phyloP scores from a whole-genome alignment of 1,140 invertebrate species.

The Euwallacea similis region DNA sequence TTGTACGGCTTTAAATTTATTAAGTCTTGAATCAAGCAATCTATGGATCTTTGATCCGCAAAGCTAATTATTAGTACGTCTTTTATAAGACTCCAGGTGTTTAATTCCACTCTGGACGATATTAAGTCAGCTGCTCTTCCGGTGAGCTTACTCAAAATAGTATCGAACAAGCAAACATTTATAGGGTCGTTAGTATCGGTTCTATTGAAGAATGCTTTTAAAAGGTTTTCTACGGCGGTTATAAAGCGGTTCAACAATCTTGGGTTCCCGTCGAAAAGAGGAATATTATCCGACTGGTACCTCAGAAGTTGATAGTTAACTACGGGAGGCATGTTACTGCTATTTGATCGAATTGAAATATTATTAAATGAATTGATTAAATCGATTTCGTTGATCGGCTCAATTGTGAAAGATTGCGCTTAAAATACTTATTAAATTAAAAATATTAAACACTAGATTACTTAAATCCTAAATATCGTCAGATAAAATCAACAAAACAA shows the following conservation, averaged over 20 bases:
- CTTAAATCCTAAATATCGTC: no score
- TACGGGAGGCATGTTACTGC: slow-evolving; percentile 12
- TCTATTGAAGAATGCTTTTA: slow-evolving; percentile 13
- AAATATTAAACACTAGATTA: no score
- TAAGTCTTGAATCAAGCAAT: slow-evolving; percentile 40
- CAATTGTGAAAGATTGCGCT: no score
- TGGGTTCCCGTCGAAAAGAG: slow-evolving; percentile 22
- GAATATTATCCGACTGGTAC: slow-evolving; percentile 33
- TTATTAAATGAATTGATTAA: no score
- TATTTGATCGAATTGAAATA: slow-evolving; percentile 2
- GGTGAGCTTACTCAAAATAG: slow-evolving; percentile 36
- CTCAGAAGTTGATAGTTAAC: slow-evolving; percentile 13
- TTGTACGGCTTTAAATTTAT: slow-evolving; percentile 29
- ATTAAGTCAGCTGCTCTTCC: slow-evolving; percentile 36
- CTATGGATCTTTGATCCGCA: slow-evolving; percentile 36
- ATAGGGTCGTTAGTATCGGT: not conserved
- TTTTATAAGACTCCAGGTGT: slow-evolving; percentile 31
- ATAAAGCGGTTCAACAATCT: slow-evolving; percentile 25
- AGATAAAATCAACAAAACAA: no score
- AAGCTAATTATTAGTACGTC: slow-evolving; percentile 33
- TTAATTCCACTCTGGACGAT: slow-evolving; percentile 32
- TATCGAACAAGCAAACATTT: slow-evolving; percentile 32
- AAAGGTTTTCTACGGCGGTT: slow-evolving; percentile 17
- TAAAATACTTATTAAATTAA: no score
- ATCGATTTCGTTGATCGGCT: no score